Evolutionary conservation across 1,140 invertebrate species (phyloP).

Genomic region (Oryctes rhinoceros): DNA sequence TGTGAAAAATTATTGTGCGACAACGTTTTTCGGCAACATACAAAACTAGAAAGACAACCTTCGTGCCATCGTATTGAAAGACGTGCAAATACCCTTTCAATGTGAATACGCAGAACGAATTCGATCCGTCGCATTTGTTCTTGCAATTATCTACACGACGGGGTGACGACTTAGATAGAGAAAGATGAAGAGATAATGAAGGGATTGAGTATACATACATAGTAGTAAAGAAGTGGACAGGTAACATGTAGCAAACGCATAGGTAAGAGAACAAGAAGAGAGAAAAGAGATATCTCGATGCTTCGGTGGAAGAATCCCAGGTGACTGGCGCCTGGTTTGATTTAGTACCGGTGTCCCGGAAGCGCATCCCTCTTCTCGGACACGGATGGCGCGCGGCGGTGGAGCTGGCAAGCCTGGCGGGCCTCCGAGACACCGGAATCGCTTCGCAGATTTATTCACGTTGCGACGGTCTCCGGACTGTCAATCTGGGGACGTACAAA

Average conservation of each 20-base stretch:
- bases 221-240: slow-evolving; percentile 39
- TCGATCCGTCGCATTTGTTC: too few species aligned
- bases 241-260: slow-evolving; percentile 15
- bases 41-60: too few species aligned
- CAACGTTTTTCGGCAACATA: too few species aligned
- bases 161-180: too few species aligned
- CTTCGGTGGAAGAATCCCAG: slow-evolving; percentile 50
- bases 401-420: slow-evolving; percentile 40
- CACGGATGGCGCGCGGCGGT: slow-evolving; percentile 49
- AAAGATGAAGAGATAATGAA: too few species aligned
- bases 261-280: slow-evolving; percentile 28
- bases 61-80: too few species aligned
- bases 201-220: too few species aligned
- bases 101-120: too few species aligned
- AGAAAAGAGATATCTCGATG: slow-evolving; percentile 48
- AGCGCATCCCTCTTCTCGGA: slow-evolving; percentile 44
- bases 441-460: slow-evolving; percentile 53
- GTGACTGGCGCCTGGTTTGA: slow-evolving; percentile 55
- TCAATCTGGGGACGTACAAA: slow-evolving; percentile 45
- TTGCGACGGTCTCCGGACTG: slow-evolving; percentile 51
- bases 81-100: too few species aligned
- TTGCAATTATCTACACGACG: too few species aligned
- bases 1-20: too few species aligned
- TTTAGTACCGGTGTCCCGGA: slow-evolving; percentile 52
- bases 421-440: slow-evolving; percentile 48